phyloP scores from a whole-genome alignment of 2,113 vertebrate species.

The Stegastes partitus region DNA sequence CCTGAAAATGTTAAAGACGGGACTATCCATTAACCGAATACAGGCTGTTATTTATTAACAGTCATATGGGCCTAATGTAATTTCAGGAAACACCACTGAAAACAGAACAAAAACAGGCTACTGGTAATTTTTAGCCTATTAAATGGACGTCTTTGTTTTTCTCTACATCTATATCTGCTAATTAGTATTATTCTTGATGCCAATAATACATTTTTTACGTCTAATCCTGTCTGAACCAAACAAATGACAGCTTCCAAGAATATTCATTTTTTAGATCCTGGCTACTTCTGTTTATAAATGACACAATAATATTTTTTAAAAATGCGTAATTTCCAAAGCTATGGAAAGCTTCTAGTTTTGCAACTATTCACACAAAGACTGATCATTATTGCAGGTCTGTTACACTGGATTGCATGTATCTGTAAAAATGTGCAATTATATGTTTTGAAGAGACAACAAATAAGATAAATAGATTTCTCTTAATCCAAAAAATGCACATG shows the following conservation, averaged over 20 bases:
- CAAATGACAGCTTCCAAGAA: background rate
- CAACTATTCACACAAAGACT: no score
- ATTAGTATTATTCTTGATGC: background rate
- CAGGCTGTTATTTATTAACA: conserved; percentile 53
- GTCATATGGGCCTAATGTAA: conserved; percentile 26
- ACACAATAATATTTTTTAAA: no score
- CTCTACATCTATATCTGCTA: conserved; percentile 5
- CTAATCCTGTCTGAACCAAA: conserved; percentile 12
- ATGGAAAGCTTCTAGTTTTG: no score
- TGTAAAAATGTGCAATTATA: no score
- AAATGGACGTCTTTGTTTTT: conserved; percentile 23
- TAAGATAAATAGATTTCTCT: no score
- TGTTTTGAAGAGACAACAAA: no score
- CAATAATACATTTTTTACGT: conserved; percentile 4
- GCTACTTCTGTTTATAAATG: no score
- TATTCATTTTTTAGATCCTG: background rate
- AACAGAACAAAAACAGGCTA: conserved; percentile 10
- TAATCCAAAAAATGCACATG: no score
- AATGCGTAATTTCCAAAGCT: no score
- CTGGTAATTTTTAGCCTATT: conserved; percentile 18
- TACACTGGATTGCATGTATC: no score
- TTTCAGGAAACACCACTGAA: conserved; percentile 32
- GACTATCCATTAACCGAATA: conserved; percentile 39
- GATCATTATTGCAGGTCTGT: no score
- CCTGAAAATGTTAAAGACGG: conserved; percentile 38